Percentiles rank a stretch among this genome's conserved stretches.
These are phyloP conservation scores for Hydractinia echinata DNA, from an alignment of 30 jellyfish, hydroid and myxozoan genomes.

Conservation along the genomic window DNA sequence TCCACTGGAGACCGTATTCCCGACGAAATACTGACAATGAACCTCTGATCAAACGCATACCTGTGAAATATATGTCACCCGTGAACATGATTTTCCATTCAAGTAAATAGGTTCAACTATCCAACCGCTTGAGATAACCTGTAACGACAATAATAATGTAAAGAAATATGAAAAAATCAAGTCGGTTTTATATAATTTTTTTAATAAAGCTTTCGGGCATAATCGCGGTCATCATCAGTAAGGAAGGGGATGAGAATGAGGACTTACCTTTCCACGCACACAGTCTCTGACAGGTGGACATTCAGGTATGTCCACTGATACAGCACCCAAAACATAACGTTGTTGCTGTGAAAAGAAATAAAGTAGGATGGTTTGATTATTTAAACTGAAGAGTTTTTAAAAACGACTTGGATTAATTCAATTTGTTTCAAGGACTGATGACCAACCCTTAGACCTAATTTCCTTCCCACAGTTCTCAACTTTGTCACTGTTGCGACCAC, in stretches of 20 bases:
- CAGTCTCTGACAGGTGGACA: slow-evolving; percentile 78
- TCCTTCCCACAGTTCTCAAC: too few relatives aligned
- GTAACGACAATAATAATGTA: neutral
- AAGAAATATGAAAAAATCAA: neutral
- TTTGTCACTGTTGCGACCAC: too few relatives aligned
- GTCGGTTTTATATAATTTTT: neutral
- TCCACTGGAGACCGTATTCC: neutral
- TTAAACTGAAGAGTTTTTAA: too few relatives aligned
- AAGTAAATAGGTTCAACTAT: slow-evolving; percentile 65
- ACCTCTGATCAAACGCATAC: slow-evolving; percentile 20
- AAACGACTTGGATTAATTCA: too few relatives aligned
- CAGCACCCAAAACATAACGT: slow-evolving; percentile 64
- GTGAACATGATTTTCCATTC: slow-evolving; percentile 72
- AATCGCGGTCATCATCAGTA: neutral
- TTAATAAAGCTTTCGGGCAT: neutral
- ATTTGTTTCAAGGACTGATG: too few relatives aligned
- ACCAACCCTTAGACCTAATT: too few relatives aligned
- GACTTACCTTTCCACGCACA: slow-evolving; percentile 82
- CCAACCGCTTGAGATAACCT: slow-evolving; percentile 98
- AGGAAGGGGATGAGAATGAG: neutral
- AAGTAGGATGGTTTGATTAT: too few relatives aligned
- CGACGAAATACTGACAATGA: neutral
- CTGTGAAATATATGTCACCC: slow-evolving; percentile 92
- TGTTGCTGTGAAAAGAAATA: slow-evolving; percentile 35
- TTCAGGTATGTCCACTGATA: slow-evolving; percentile 82